Conservation (phyloP, 2,113 vertebrate species). For the Crocuta crocuta region DNA sequence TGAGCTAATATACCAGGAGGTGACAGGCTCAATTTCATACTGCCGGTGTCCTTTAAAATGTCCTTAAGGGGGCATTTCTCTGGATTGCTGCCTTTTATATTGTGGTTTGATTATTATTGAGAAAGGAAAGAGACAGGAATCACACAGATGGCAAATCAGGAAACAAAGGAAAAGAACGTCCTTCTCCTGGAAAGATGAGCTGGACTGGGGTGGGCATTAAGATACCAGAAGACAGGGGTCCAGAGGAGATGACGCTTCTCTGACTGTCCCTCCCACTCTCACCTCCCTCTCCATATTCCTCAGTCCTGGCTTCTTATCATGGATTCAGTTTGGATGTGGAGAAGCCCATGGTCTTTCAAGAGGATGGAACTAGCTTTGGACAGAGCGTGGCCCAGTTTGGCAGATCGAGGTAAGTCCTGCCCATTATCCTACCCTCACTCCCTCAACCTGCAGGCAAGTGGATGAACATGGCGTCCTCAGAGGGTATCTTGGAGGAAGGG, state of each 20-base stretch:
- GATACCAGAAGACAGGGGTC: background rate
- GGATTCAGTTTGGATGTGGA: conserved; percentile 82
- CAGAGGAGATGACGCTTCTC: background rate
- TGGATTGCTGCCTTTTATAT: background rate
- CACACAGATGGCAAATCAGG: background rate
- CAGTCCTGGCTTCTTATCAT: conserved; percentile 65
- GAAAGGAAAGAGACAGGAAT: background rate
- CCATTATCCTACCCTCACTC: rapidly evolving
- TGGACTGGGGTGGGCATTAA: background rate
- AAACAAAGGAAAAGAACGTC: background rate
- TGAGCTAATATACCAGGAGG: background rate
- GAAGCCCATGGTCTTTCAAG: conserved; percentile 68
- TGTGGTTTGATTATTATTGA: background rate
- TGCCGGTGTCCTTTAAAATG: background rate
- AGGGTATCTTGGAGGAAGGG: background rate
- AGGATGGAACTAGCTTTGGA: conserved; percentile 72
- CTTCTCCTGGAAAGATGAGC: background rate
- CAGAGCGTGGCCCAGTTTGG: conserved; percentile 76
- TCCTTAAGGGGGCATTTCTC: background rate
- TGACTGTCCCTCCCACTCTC: background rate
- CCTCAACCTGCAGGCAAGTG: background rate
- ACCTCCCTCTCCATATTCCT: rapidly evolving
- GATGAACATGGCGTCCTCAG: no score
- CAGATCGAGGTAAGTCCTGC: conserved; percentile 43
- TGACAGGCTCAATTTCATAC: background rate